These are phyloP conservation scores for Gambusia yucatana DNA, from an alignment of 2,797 vertebrate species.

Conservation along the genomic window DNA sequence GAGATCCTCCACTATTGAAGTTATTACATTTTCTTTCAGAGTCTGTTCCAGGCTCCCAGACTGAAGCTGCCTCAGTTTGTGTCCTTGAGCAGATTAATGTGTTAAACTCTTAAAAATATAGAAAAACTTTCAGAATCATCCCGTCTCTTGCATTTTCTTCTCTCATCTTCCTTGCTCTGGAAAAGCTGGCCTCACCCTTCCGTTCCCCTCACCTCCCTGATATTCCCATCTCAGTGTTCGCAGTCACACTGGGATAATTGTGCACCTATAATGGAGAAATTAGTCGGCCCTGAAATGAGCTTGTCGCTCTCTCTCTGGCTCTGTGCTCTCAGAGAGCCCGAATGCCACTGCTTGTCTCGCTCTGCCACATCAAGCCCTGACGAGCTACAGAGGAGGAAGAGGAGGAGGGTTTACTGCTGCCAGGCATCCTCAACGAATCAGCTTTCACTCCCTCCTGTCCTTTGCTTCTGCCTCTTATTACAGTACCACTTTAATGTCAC, in stretches of 20 bases:
- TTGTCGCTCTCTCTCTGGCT: slow-evolving; percentile 49
- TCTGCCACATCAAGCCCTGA: slow-evolving; percentile 69
- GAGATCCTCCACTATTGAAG: background rate
- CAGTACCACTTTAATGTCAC: slow-evolving; percentile 62
- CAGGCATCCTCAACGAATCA: slow-evolving; percentile 68
- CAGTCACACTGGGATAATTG: slow-evolving; percentile 79
- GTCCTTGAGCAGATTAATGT: slow-evolving; percentile 50
- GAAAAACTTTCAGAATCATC: slow-evolving; percentile 54
- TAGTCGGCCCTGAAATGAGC: slow-evolving; percentile 83
- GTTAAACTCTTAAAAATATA: slow-evolving; percentile 57
- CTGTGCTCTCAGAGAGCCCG: slow-evolving; percentile 55
- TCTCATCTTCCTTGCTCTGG: slow-evolving; percentile 11
- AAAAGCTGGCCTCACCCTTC: slow-evolving; percentile 39
- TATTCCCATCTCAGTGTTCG: slow-evolving; percentile 70
- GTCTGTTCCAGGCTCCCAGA: background rate
- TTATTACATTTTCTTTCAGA: background rate
- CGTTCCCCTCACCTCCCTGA: slow-evolving; percentile 52
- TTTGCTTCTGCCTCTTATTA: slow-evolving; percentile 52
- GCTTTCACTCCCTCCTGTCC: slow-evolving; percentile 68
- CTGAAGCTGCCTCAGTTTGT: background rate
- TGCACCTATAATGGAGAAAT: slow-evolving; percentile 81
- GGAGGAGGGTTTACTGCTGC: slow-evolving; percentile 54
- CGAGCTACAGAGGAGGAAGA: slow-evolving; percentile 46
- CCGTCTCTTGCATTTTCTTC: slow-evolving; percentile 10
- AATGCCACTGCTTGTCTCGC: slow-evolving; percentile 33